Evolutionary conservation across 2,888 invertebrate species (phyloP).

Genomic region (Thereva nobilitata): DNA sequence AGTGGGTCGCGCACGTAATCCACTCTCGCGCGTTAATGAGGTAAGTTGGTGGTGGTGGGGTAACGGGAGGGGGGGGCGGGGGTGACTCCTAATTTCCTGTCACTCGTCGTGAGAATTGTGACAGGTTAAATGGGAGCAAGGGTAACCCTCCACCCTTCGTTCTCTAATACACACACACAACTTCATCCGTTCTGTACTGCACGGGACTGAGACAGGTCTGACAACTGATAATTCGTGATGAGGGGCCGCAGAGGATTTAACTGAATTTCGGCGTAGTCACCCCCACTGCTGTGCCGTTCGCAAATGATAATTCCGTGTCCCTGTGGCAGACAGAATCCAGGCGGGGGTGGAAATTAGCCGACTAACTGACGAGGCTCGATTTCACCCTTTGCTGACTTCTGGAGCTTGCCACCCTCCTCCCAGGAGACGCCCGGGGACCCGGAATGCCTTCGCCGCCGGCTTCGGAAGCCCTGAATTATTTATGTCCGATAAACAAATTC

Average conservation of each 20-base stretch:
- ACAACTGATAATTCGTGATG: slow-evolving; percentile 26
- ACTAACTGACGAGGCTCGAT: neutral
- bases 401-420: slow-evolving; percentile 5
- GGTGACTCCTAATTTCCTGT: slow-evolving; percentile 28
- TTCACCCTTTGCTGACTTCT: slow-evolving; percentile 33
- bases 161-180: neutral
- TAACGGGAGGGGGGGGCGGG: slow-evolving; percentile 7
- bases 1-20: slow-evolving; percentile 1
- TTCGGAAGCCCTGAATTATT: slow-evolving; percentile 37
- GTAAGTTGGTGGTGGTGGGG: neutral
- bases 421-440: slow-evolving; percentile 18
- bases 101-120: slow-evolving; percentile 11
- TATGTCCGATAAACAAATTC: slow-evolving; percentile 39
- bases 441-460: slow-evolving; percentile 10
- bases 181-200: neutral
- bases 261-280: neutral
- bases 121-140: neutral
- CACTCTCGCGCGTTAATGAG: slow-evolving; percentile 13
- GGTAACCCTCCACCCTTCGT: neutral
- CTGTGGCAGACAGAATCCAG: neutral
- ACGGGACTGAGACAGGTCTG: slow-evolving; percentile 28
- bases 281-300: neutral
- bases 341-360: slow-evolving; percentile 18
- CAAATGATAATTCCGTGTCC: slow-evolving; percentile 23
- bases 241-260: neutral